Percentiles rank a stretch among this genome's conserved stretches.
Conservation (phyloP, 1,140 invertebrate genomes). For the Sarcophaga peregrina region DNA sequence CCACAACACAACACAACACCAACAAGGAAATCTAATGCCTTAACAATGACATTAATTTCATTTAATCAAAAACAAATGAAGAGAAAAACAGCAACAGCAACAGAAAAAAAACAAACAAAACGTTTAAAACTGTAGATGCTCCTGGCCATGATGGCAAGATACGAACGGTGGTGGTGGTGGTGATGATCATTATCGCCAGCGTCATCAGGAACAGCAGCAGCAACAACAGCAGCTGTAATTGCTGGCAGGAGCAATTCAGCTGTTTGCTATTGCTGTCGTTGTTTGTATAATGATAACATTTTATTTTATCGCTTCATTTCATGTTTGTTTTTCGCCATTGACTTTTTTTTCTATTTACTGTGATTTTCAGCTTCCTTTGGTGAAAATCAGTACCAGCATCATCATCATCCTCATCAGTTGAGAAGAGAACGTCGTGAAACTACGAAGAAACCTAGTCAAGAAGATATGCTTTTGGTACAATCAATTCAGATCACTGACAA, state of each 20-base stretch:
- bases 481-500: constrained; percentile 93
- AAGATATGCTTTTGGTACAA: constrained; percentile 86
- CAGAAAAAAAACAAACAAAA: too few species aligned
- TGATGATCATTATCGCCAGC: background rate
- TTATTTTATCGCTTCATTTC: constrained; percentile 40
- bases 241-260: background rate
- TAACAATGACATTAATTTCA: constrained; percentile 27
- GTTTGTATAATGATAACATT: constrained; percentile 38
- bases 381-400: constrained; percentile 13
- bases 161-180: background rate
- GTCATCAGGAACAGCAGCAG: constrained; percentile 10
- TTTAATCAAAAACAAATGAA: background rate
- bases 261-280: background rate
- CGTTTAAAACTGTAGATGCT: too few species aligned
- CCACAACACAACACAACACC: background rate
- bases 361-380: constrained; percentile 24
- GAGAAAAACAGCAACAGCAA: too few species aligned
- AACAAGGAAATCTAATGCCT: background rate
- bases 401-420: background rate
- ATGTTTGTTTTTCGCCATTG: background rate
- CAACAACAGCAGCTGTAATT: constrained; percentile 23
- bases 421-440: constrained; percentile 56
- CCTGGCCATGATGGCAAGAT: too few species aligned
- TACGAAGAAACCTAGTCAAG: constrained; percentile 68
- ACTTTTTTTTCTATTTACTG: constrained; percentile 12